A percentile compares a stretch with the other conserved stretches of the same genome.
These are phyloP conservation scores for Megaustenia siamemsis DNA, from an alignment of 2,888 invertebrate genomes.

Conservation along the genomic window DNA sequence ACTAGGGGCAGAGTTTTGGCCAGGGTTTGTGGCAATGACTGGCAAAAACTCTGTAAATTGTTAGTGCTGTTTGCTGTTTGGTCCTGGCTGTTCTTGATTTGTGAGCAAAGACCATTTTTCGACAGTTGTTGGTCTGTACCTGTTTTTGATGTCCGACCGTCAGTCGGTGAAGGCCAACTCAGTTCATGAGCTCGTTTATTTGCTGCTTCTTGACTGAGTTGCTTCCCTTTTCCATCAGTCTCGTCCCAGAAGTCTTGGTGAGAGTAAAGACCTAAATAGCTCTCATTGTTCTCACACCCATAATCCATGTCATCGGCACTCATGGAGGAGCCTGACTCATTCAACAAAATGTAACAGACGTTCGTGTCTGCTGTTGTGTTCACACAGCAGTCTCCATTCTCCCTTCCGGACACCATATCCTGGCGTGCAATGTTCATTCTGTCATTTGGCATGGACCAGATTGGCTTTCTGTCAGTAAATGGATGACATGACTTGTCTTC, in stretches of 20 bases:
- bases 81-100: neutral
- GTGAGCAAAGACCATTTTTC: neutral
- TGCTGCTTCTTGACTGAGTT: neutral
- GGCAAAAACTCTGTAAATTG: neutral
- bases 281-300: neutral
- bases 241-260: slow-evolving; percentile 11
- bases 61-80: neutral
- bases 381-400: neutral
- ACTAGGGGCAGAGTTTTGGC: neutral
- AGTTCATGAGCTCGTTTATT: neutral
- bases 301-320: neutral
- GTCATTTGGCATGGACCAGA: neutral
- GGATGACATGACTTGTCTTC: neutral
- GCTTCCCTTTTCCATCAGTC: slow-evolving; percentile 10
- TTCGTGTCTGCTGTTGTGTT: slow-evolving; percentile 26
- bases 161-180: neutral
- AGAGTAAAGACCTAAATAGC: neutral
- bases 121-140: neutral
- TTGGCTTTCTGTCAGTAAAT: neutral
- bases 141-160: no score
- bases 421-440: neutral
- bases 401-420: neutral
- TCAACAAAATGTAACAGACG: slow-evolving; percentile 5
- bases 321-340: neutral
- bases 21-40: neutral